phyloP scores from a whole-genome alignment of 2,113 vertebrate genomes.

The Forbesichthys papilliferus region DNA sequence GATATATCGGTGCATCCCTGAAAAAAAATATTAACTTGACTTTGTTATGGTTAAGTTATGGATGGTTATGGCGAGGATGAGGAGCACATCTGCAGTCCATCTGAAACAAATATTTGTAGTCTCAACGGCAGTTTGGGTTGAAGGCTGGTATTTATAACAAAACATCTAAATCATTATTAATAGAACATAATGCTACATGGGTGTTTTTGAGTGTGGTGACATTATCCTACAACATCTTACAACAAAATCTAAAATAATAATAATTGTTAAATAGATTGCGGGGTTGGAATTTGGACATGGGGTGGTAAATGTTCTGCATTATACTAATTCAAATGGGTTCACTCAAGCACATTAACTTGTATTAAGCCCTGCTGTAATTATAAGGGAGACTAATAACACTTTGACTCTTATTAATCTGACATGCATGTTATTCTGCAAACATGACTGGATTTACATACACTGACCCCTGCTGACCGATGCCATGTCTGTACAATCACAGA shows the following conservation, averaged over 20 bases:
- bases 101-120: not conserved
- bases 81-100: not conserved
- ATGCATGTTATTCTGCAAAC: not conserved
- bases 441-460: not conserved
- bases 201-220: constrained; percentile 27
- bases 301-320: constrained; percentile 18
- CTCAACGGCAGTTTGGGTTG: not conserved
- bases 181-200: constrained; percentile 16
- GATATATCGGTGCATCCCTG: not conserved
- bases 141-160: constrained; percentile 23
- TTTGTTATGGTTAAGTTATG: too few relatives aligned
- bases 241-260: constrained; percentile 30
- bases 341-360: constrained; percentile 37
- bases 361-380: constrained; percentile 51
- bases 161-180: constrained; percentile 22
- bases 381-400: constrained; percentile 31
- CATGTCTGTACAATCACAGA: not conserved
- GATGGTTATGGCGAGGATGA: too few relatives aligned
- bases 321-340: constrained; percentile 33
- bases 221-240: constrained; percentile 12
- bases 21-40: too few relatives aligned
- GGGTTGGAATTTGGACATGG: constrained; percentile 2
- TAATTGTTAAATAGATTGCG: constrained; percentile 7
- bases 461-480: not conserved
- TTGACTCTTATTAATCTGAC: constrained; percentile 29